These are phyloP conservation scores for Ophthalmolycus amberensis DNA, from an alignment of 2,113 vertebrate genomes.

Conservation along the genomic window DNA sequence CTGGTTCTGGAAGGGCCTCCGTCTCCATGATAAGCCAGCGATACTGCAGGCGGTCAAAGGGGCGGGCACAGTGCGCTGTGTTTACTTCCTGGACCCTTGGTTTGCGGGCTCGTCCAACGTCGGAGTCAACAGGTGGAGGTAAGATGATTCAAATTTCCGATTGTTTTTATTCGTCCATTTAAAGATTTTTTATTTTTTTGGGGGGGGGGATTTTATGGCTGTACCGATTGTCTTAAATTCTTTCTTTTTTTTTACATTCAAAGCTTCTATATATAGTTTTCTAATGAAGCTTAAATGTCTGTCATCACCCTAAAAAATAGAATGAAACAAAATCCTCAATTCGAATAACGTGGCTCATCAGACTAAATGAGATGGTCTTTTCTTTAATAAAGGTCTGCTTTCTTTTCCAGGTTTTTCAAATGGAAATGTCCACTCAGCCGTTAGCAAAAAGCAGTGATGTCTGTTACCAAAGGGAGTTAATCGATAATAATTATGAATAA, in stretches of 20 bases:
- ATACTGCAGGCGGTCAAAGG: slow-evolving; percentile 80
- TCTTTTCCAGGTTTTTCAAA: no score
- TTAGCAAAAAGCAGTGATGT: no score
- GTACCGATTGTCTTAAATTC: neutral
- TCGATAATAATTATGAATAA: no score
- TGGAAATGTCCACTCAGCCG: no score
- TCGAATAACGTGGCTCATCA: no score
- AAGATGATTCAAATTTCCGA: slow-evolving; percentile 11
- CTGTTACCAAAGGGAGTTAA: no score
- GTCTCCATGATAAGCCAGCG: slow-evolving; percentile 85
- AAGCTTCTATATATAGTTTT: neutral
- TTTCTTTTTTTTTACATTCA: neutral
- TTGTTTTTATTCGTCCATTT: neutral
- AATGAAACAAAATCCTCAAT: no score
- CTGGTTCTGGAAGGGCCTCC: slow-evolving; percentile 87
- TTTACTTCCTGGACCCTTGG: slow-evolving; percentile 87
- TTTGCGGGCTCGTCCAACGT: slow-evolving; percentile 86
- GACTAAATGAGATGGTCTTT: no score
- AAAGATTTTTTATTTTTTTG: neutral
- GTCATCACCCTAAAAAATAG: no score
- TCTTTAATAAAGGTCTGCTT: no score
- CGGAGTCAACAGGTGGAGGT: slow-evolving; percentile 86
- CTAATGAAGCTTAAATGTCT: no score
- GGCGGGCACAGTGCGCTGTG: slow-evolving; percentile 81
- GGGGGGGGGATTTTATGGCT: no score